phyloP scores from a whole-genome alignment of 2,888 invertebrate genomes.

The Cerceris rybyensis region DNA sequence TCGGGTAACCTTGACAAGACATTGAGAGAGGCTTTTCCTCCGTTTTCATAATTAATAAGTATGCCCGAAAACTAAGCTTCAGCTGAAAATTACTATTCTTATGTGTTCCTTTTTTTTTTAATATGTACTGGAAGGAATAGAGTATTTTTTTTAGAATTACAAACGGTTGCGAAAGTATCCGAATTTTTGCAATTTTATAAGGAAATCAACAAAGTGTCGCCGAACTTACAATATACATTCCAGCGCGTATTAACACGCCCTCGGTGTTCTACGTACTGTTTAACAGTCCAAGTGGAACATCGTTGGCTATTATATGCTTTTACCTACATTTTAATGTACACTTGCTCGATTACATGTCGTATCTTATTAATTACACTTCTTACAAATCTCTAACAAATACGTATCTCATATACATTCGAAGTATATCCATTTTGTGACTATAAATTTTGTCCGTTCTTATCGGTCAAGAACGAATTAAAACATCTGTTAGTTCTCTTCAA shows the following conservation, averaged over 20 bases:
- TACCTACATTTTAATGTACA: constrained; percentile 53
- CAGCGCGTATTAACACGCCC: constrained; percentile 29
- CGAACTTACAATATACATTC: constrained; percentile 22
- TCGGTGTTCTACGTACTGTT: constrained; percentile 43
- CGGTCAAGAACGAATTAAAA: too few species aligned
- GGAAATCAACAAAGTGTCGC: constrained; percentile 39
- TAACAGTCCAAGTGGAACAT: constrained; percentile 46
- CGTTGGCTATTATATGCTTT: constrained; percentile 42
- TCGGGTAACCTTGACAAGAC: not conserved
- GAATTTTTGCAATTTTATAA: constrained; percentile 14
- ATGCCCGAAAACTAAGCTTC: too few species aligned
- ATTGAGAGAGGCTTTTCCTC: too few species aligned
- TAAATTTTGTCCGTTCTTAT: constrained; percentile 15
- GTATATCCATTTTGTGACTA: constrained; percentile 37
- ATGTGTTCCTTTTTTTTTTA: too few species aligned
- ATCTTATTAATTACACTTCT: constrained; percentile 51
- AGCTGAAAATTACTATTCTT: too few species aligned
- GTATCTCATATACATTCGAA: constrained; percentile 32
- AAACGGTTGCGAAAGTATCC: too few species aligned
- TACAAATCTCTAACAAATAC: constrained; percentile 50
- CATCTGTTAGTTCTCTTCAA: too few species aligned
- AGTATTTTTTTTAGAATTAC: too few species aligned
- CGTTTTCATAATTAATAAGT: too few species aligned
- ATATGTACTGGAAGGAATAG: too few species aligned
- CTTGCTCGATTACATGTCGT: constrained; percentile 41